Evolutionary conservation across 2,113 vertebrate species (phyloP), one percentile per base, ranked within the genome.

Genomic region (Penelope pileata): DNA sequence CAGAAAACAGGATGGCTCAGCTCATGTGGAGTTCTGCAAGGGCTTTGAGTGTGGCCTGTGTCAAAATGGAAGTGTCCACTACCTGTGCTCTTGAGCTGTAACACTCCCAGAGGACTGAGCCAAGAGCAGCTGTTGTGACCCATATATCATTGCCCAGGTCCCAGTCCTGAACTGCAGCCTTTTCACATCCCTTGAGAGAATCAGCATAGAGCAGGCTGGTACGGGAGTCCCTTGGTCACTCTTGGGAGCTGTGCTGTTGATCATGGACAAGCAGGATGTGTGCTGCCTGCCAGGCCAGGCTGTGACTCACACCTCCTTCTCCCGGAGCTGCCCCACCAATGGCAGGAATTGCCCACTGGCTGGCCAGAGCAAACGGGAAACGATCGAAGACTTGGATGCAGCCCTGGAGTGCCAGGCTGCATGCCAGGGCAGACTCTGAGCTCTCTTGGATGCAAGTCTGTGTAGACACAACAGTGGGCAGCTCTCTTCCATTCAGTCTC

Each of bases 261-360:
- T 32, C 0, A 0, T 0, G 1, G 47, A 32, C 9, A 29, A 72
- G 47, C 43, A 75, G 47, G 38, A 88, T 1, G 0, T 13, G 19
- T n/a, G 30, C 14, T 43, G 18, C 6, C 40, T 42, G 27, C 29
- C 66, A 56, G 75, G 22, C 48, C 66, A 29, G 8, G 22, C n/a
- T 67, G 36, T 30, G 47, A 32, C 24, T 38, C 60, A 42, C 1
- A 1, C 5, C 29, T 51, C 7, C 27, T 19, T 76, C 38, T 13
- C 8, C 8, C 47, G 47, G 38, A 59, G 29, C 64, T 82, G 50
- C 16, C 38, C 30, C 51, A 34, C 24, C 79, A 51, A 5, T 0
- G 1, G 32, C 66, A 88, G 58, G 38, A 64, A 47, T 13, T 68
- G 85, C 32, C 86, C 58, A 72, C 53, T n/a, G 9, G 32, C 1